Percentiles rank a stretch among this genome's conserved stretches.
phyloP scores from a whole-genome alignment of 2,797 vertebrate species.

The Ctenopoma kingsleyae region DNA sequence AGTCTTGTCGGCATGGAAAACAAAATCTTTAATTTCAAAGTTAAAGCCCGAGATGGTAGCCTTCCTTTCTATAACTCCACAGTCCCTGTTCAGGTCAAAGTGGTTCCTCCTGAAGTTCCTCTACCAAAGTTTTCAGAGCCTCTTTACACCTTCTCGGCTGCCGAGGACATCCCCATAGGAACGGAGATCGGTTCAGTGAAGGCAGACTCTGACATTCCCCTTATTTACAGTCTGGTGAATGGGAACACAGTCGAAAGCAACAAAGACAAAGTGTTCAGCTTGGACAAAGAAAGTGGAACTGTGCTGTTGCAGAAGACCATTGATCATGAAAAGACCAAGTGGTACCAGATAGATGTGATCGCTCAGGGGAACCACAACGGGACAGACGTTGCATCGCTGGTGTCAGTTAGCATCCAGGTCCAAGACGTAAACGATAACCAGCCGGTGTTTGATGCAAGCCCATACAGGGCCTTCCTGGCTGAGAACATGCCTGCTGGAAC shows the following conservation, averaged over 20 bases:
- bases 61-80: slow-evolving; percentile 93
- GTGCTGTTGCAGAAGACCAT: slow-evolving; percentile 91
- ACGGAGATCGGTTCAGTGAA: slow-evolving; percentile 93
- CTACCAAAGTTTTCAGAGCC: slow-evolving; percentile 97
- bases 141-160: slow-evolving; percentile 93
- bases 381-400: slow-evolving; percentile 91
- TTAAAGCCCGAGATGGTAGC: slow-evolving; percentile 94
- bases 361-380: slow-evolving; percentile 92
- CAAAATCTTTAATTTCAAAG: slow-evolving; percentile 93
- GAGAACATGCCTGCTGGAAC: slow-evolving; percentile 97
- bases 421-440: slow-evolving; percentile 97
- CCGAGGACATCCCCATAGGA: slow-evolving; percentile 92
- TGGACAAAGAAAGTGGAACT: slow-evolving; percentile 91
- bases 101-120: slow-evolving; percentile 91
- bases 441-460: slow-evolving; percentile 94
- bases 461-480: slow-evolving; percentile 92
- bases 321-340: slow-evolving; percentile 95
- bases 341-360: slow-evolving; percentile 95
- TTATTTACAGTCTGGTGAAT: slow-evolving; percentile 96
- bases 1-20: slow-evolving; percentile 94
- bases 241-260: slow-evolving; percentile 97
- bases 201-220: slow-evolving; percentile 90
- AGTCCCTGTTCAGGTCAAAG: slow-evolving; percentile 92
- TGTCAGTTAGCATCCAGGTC: slow-evolving; percentile 94
- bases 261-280: slow-evolving; percentile 90